phyloP scores from a whole-genome alignment of 2,113 vertebrate species.

The Pluvialis apricaria region DNA sequence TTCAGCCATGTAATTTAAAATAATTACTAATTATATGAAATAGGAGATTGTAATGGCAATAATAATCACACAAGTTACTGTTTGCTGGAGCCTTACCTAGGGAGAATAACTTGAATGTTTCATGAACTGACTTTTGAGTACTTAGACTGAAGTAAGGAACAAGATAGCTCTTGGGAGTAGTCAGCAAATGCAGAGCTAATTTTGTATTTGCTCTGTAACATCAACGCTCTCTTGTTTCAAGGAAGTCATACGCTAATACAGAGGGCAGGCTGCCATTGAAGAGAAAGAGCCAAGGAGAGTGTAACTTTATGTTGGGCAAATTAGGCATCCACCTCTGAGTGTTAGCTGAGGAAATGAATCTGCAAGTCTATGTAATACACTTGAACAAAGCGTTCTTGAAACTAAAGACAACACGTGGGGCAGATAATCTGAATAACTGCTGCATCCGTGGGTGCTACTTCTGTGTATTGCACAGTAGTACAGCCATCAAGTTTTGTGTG shows the following conservation, averaged over 20 bases:
- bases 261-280: constrained; percentile 28
- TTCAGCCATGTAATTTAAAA: constrained; percentile 59
- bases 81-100: constrained; percentile 1
- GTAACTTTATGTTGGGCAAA: not conserved
- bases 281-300: not conserved
- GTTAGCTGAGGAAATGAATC: not conserved
- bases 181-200: not conserved
- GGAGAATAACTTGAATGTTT: not conserved
- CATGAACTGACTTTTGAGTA: not conserved
- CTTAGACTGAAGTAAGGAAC: not conserved
- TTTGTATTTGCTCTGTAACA: not conserved
- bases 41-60: constrained; percentile 33
- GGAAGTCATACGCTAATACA: not conserved
- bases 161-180: not conserved
- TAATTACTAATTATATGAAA: constrained; percentile 64
- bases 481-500: not conserved
- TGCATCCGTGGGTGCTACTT: not conserved
- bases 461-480: not conserved
- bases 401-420: not conserved
- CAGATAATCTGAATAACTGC: not conserved
- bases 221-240: not conserved
- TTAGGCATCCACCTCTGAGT: not conserved
- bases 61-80: constrained; percentile 22
- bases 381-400: not conserved
- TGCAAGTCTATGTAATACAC: not conserved